Evolutionary conservation across 1,140 invertebrate species (phyloP).

Genomic region (Prorops nasuta): DNA sequence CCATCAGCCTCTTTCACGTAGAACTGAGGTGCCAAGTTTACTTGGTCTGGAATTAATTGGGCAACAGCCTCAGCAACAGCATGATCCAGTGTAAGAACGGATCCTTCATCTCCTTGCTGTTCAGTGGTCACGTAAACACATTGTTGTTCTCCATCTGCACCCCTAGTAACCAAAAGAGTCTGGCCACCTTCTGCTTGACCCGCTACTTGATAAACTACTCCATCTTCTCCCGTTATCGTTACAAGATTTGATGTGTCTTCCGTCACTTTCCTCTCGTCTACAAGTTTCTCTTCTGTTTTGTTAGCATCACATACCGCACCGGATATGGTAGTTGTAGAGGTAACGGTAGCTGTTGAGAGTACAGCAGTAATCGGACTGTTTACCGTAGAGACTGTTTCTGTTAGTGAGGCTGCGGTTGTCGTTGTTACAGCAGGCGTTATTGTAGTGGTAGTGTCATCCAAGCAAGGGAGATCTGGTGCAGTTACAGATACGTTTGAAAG

Average conservation of each 20-base stretch:
- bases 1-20: conserved; percentile 60
- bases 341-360: conserved; percentile 5
- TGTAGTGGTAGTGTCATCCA: conserved; percentile 38
- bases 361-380: conserved; percentile 10
- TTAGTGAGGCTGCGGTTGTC: conserved; percentile 3
- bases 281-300: conserved; percentile 31
- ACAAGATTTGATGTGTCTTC: conserved; percentile 49
- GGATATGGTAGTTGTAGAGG: background rate
- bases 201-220: conserved; percentile 64
- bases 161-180: conserved; percentile 67
- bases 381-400: conserved; percentile 14
- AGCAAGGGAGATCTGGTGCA: conserved; percentile 53
- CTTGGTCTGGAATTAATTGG: conserved; percentile 53
- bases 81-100: conserved; percentile 63
- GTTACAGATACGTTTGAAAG: conserved; percentile 45
- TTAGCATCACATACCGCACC: conserved; percentile 8
- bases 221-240: conserved; percentile 58
- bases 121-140: conserved; percentile 71
- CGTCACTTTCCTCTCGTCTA: conserved; percentile 33
- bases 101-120: conserved; percentile 61
- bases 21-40: conserved; percentile 54
- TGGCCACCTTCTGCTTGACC: conserved; percentile 76
- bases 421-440: conserved; percentile 4
- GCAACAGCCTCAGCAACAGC: conserved; percentile 62
- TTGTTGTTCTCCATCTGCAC: conserved; percentile 68